Conservation (phyloP, 2,888 invertebrate species). For the Bunonema sp. region DNA sequence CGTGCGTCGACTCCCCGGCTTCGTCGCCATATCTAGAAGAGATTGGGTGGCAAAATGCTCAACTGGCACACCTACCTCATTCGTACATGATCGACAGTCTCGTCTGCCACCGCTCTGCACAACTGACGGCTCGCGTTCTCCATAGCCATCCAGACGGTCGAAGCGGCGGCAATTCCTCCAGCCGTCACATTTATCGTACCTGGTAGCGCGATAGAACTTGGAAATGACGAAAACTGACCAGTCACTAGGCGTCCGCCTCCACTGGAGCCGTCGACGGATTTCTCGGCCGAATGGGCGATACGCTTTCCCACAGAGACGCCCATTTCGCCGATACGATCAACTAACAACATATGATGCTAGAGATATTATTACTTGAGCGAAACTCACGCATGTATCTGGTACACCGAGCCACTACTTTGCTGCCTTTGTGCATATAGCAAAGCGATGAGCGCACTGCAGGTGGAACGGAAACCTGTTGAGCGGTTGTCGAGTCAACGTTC, state of each 20-base stretch:
- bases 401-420: slow-evolving; percentile 51
- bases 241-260: slow-evolving; percentile 23
- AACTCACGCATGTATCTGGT: too few species aligned
- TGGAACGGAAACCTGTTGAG: too few species aligned
- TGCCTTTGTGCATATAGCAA: slow-evolving; percentile 58
- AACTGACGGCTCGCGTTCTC: slow-evolving; percentile 59
- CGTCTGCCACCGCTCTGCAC: slow-evolving; percentile 55
- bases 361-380: background rate
- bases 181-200: too few species aligned
- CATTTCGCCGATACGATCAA: slow-evolving; percentile 55
- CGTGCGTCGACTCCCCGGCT: slow-evolving; percentile 56
- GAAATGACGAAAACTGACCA: too few species aligned
- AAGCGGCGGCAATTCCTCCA: slow-evolving; percentile 48
- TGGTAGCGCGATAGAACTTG: too few species aligned
- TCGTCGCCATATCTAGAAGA: slow-evolving; percentile 60
- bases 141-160: slow-evolving; percentile 59
- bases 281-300: slow-evolving; percentile 54
- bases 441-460: too few species aligned
- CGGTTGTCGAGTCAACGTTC: too few species aligned
- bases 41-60: too few species aligned
- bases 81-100: slow-evolving; percentile 64
- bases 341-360: slow-evolving; percentile 32
- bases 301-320: slow-evolving; percentile 58
- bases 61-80: too few species aligned
- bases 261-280: slow-evolving; percentile 45